Percentiles rank a stretch among this genome's conserved stretches.
Evolutionary conservation across 2,113 vertebrate genomes (phyloP).

Genomic region (Myodes glareolus): DNA sequence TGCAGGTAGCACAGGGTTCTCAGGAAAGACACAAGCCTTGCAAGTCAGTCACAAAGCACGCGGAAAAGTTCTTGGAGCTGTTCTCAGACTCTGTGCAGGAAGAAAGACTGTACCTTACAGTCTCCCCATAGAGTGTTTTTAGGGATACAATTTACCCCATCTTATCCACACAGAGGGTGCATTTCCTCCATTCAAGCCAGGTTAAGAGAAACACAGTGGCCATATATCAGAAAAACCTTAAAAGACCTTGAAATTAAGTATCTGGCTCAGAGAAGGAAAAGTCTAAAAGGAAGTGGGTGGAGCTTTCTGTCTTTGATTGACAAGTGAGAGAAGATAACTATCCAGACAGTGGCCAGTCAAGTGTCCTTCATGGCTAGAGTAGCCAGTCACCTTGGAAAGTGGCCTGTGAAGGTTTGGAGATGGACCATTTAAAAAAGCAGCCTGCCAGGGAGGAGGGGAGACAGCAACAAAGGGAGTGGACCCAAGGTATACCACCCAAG

Average conservation of each 20-base stretch:
- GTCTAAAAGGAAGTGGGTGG: neutral
- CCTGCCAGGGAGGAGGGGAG: neutral
- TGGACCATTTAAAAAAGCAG: too few species aligned
- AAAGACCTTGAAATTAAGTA: neutral
- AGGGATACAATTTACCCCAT: rapidly evolving
- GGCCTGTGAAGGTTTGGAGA: neutral
- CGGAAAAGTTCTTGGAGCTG: rapidly evolving
- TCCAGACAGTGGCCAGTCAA: neutral
- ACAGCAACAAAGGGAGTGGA: rapidly evolving
- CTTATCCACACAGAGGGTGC: rapidly evolving
- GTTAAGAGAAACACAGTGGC: neutral
- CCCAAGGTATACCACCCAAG: neutral
- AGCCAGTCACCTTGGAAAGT: too few species aligned
- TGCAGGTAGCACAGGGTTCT: neutral
- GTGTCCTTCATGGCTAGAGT: rapidly evolving
- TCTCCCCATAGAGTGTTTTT: rapidly evolving
- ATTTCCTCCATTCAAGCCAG: neutral
- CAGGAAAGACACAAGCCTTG: neutral
- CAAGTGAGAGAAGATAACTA: neutral
- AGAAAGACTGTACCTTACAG: rapidly evolving
- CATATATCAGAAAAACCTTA: neutral
- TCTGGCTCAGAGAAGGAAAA: neutral
- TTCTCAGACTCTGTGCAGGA: neutral
- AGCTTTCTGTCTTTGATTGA: neutral
- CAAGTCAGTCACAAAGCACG: rapidly evolving